Percentiles rank a stretch among this genome's conserved stretches.
These are phyloP conservation scores for Euzophera pinguis DNA, from an alignment of 2,888 invertebrate species.

Conservation along the genomic window DNA sequence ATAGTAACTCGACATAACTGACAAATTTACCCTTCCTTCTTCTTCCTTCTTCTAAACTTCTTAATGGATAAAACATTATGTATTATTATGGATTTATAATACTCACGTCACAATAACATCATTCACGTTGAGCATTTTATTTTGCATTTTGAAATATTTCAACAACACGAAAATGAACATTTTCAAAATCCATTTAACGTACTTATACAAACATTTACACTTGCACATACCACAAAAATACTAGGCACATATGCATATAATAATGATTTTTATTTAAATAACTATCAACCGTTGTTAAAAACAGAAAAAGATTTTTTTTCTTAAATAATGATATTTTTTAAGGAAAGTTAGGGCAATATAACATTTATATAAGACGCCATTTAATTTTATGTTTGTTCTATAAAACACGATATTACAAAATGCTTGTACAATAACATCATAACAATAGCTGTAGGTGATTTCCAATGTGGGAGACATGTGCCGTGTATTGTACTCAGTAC, in stretches of 20 bases:
- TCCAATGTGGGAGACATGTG: not conserved
- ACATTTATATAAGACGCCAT: too few species aligned
- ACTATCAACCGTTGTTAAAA: too few species aligned
- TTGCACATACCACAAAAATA: not conserved
- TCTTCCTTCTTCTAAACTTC: too few species aligned
- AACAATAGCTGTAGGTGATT: not conserved
- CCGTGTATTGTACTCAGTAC: not conserved
- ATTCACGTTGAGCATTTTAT: not conserved
- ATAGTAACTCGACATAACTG: too few species aligned
- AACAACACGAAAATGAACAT: slow-evolving; percentile 37
- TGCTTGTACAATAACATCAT: not conserved
- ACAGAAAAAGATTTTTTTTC: not conserved
- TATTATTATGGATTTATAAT: not conserved
- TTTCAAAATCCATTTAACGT: slow-evolving; percentile 21
- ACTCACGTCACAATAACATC: not conserved
- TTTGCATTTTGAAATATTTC: not conserved
- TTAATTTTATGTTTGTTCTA: not conserved
- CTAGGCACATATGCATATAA: not conserved
- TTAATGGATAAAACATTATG: too few species aligned
- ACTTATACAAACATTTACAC: not conserved
- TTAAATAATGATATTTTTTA: not conserved
- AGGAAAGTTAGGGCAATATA: too few species aligned
- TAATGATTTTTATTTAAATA: too few species aligned
- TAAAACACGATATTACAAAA: not conserved
- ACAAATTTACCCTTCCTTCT: too few species aligned